Evolutionary conservation across 1,140 invertebrate species (phyloP).

Genomic region (Trichonephila clavipes): DNA sequence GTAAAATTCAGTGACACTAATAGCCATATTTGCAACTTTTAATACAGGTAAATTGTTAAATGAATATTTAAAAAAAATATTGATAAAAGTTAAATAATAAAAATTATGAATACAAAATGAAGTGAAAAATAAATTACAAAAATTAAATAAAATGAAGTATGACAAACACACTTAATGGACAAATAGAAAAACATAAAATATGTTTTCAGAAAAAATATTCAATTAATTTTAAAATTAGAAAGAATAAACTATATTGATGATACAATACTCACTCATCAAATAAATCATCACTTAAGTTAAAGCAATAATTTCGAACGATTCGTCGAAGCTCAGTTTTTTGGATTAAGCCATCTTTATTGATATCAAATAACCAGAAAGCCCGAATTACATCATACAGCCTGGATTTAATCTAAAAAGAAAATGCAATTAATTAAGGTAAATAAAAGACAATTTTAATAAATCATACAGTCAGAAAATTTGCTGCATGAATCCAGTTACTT

Average conservation of each 20-base stretch:
- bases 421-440: background rate
- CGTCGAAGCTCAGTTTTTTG: conserved; percentile 63
- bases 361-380: conserved; percentile 67
- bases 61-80: too few species aligned
- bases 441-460: too few species aligned
- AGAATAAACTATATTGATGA: background rate
- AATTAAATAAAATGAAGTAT: background rate
- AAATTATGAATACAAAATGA: background rate
- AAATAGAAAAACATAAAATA: background rate
- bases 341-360: conserved; percentile 72
- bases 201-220: background rate
- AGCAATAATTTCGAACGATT: conserved; percentile 71
- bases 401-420: conserved; percentile 48
- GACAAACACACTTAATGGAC: background rate
- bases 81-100: background rate
- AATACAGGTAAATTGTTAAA: too few species aligned
- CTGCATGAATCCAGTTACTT: too few species aligned
- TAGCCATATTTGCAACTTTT: too few species aligned
- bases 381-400: conserved; percentile 59
- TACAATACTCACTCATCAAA: conserved; percentile 64
- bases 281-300: conserved; percentile 58
- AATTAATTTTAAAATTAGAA: background rate
- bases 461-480: too few species aligned
- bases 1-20: too few species aligned
- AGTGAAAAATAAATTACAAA: background rate